phyloP scores from a whole-genome alignment of 2,797 vertebrate genomes.

The Valencia hispanica region DNA sequence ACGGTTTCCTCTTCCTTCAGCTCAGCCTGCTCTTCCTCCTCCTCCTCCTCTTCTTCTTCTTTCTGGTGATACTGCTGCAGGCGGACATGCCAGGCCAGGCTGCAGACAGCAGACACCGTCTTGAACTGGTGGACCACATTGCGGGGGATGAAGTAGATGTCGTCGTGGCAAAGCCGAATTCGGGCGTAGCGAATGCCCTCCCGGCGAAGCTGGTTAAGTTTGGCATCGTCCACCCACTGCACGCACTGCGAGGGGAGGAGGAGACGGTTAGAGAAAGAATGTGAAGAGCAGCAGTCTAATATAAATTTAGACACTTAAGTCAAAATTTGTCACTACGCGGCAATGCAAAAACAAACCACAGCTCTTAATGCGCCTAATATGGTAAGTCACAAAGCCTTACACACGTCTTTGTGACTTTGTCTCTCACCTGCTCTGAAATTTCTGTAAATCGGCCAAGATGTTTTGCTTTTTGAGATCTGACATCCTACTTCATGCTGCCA shows the following conservation, averaged over 20 bases:
- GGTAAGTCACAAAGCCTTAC: too few relatives aligned
- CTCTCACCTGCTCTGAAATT: not conserved
- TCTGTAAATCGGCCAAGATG: too few relatives aligned
- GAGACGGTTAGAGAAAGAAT: not conserved
- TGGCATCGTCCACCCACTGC: slow-evolving; percentile 98
- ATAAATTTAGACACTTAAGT: not conserved
- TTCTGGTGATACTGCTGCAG: slow-evolving; percentile 87
- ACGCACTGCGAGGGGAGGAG: slow-evolving; percentile 84
- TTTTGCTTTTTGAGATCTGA: not conserved
- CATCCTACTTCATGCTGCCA: not conserved
- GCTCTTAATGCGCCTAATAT: too few relatives aligned
- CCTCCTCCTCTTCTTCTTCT: slow-evolving; percentile 59
- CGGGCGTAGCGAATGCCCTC: slow-evolving; percentile 97
- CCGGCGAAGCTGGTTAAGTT: slow-evolving; percentile 96
- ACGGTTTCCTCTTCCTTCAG: slow-evolving; percentile 20
- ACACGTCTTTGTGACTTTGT: not conserved
- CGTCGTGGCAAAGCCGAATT: slow-evolving; percentile 94
- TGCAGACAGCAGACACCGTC: slow-evolving; percentile 96
- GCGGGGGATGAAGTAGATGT: slow-evolving; percentile 98
- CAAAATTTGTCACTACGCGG: not conserved
- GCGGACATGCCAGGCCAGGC: slow-evolving; percentile 96
- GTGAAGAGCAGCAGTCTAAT: not conserved
- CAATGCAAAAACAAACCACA: not conserved
- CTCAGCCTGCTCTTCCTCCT: slow-evolving; percentile 22
- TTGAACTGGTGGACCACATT: slow-evolving; percentile 99